Evolutionary conservation across 2,888 invertebrate genomes (phyloP), one percentile per base, ranked within the genome.

Genomic region (Lysandra bellargus): DNA sequence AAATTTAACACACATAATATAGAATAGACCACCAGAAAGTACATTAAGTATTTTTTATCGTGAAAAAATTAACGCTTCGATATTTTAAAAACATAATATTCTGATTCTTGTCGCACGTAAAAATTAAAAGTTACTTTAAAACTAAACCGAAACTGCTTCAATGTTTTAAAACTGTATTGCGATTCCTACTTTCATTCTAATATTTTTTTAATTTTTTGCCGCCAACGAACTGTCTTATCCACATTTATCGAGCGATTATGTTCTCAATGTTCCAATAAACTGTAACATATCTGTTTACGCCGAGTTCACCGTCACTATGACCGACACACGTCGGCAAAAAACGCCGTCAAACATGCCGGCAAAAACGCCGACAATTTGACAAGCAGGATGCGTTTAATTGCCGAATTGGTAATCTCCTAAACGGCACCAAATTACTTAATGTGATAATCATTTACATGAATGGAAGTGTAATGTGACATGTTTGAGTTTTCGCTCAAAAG

Each of bases 341-440:
- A 30, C 64, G 30, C 64, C 64, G 64, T 64, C 64, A 30, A 23
- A 23, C 75, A 72, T 49, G 61, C 80, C 83, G 84, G 84, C 84
- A 84, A 80, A 84, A 84, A 87, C 88, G 87, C 87, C 88, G 85
- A 87, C 88, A 84, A 90, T 90, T 90, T 91, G 92, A 91, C 92
- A 90, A 90, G 90, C 90, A 93, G 93, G 93, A 94, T 92, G 92
- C 89, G 83, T 89, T 89, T 91, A 93, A 93, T 93, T 93, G 91
- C 90, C 87, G 88, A 92, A 92, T 92, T 92, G 90, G 88, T 88
- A 87, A 86, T 90, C 90, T 87, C 85, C 73, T 84, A 73, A 57
- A 49, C 37, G 78, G 30, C 9, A n/a, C 44, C 17, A 69, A 69
- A 76, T 76, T 76, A 76, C 57, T 30, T 76, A 76, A 76, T 76